Percentiles rank a stretch among this genome's conserved stretches.
Conservation (phyloP, 2,888 invertebrate species). For the Formica aserva region DNA sequence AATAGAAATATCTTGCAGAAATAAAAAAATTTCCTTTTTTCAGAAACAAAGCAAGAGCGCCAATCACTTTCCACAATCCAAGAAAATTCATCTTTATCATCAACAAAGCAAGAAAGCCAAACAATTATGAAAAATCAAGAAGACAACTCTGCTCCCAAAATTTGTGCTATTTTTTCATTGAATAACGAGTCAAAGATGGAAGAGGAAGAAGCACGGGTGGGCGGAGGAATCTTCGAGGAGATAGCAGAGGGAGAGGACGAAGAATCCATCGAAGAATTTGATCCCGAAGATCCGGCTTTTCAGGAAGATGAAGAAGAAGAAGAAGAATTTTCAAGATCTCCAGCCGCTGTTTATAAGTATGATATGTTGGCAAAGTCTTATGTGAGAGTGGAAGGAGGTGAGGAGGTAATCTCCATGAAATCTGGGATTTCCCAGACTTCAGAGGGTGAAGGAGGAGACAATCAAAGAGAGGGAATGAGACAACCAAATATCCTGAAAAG, state of each 20-base stretch:
- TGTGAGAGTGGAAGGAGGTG: constrained; percentile 67
- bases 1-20: background rate
- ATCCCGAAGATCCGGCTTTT: constrained; percentile 81
- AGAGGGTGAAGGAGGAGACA: constrained; percentile 56
- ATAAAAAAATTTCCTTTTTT: background rate
- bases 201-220: background rate
- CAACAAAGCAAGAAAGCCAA: background rate
- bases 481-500: constrained; percentile 78
- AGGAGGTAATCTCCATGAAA: constrained; percentile 27
- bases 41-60: background rate
- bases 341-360: constrained; percentile 69
- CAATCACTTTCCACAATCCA: background rate
- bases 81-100: background rate
- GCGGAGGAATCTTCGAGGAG: constrained; percentile 67
- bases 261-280: constrained; percentile 84
- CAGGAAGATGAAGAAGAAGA: constrained; percentile 72
- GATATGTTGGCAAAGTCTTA: constrained; percentile 72
- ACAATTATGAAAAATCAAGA: constrained; percentile 16
- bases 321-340: background rate
- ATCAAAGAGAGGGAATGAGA: constrained; percentile 61
- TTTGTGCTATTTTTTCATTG: constrained; percentile 41
- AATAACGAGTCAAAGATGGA: constrained; percentile 37
- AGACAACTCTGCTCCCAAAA: constrained; percentile 22
- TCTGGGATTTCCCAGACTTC: constrained; percentile 13
- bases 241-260: constrained; percentile 73